Base-by-base conservation (phyloP, 2,113 vertebrate species). In the Egretta garzetta region DNA sequence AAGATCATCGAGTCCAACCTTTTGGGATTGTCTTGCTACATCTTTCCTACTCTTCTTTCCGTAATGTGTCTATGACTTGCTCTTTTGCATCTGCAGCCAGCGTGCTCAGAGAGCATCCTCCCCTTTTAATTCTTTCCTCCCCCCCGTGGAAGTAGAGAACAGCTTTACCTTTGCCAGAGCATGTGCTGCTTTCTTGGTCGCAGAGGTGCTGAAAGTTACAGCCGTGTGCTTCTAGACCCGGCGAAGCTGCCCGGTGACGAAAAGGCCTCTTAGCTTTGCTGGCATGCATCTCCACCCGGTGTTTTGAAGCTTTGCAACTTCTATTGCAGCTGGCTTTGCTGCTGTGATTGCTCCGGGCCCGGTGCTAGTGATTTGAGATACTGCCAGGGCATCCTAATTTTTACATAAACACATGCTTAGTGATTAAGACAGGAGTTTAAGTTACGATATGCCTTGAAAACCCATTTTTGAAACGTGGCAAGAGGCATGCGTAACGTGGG, bases 151-250 rank as follows among this genome's bases (percentile, higher is more conserved):
- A 93, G 84, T 3, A 67, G 80, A 77, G 93, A 79, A 5, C 80
- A 68, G 80, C 64, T 84, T 59, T 4, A 59, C 80, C 89, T 88
- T 52, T 89, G 94, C 93, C 88, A 83, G 79, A 91, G 45, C 28
- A 1, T 39, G 59, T 59, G 74, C 92, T 88, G 93, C 93, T 96
- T 53, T 92, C 92, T 93, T 66, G 93, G 88, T 90, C 1, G 0
- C 2, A 5, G 95, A 88, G 92, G 92, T 96, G 96, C 95, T 96
- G 97, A 94, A 96, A 96, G 88, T 62, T 58, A 9, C 49, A 56
- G 62, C 43, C 4, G 2, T 1, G 1, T 16, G 3, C 37, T 88
- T 33, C 35, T 24, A 8, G 59, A 5, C 86, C 85, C 10, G 0
- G 75, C 27, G 10, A 30, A 41, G 12, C 77, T 63, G 74, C 74